phyloP scores from a whole-genome alignment of 2,113 vertebrate species.

The Oncorhynchus clarkii region DNA sequence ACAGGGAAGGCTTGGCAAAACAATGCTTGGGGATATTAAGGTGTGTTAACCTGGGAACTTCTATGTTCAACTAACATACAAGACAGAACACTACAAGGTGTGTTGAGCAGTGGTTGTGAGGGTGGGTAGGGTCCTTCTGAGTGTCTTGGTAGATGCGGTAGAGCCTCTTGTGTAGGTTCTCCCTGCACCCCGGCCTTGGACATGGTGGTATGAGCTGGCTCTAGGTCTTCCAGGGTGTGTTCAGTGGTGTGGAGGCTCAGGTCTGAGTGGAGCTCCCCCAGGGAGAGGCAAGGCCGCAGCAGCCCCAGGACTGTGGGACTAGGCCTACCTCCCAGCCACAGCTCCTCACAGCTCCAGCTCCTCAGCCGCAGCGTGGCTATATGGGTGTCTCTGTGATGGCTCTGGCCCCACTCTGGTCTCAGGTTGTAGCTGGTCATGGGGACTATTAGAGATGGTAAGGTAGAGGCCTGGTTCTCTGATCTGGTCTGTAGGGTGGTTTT shows the following conservation, averaged over 20 bases:
- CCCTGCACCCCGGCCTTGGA: background rate
- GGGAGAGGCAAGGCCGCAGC: constrained; percentile 77
- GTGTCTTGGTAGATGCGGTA: background rate
- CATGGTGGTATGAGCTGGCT: background rate
- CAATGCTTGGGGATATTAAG: background rate
- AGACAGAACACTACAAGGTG: background rate
- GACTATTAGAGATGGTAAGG: constrained; percentile 25
- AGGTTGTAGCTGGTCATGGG: constrained; percentile 20
- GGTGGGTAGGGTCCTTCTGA: background rate
- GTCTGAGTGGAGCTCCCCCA: constrained; percentile 75
- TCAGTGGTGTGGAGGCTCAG: constrained; percentile 30
- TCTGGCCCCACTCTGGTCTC: constrained; percentile 54
- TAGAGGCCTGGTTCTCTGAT: constrained; percentile 36
- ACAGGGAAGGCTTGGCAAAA: background rate
- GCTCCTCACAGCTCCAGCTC: constrained; percentile 78
- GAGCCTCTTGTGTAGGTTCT: background rate
- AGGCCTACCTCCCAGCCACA: constrained; percentile 65
- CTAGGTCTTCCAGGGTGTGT: constrained; percentile 18
- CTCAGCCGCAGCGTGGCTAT: constrained; percentile 39
- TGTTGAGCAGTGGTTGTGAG: background rate
- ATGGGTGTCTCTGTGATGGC: constrained; percentile 57
- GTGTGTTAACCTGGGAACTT: background rate
- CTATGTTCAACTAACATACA: background rate
- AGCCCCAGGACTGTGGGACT: constrained; percentile 7
- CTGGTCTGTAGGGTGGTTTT: constrained; percentile 53